These are phyloP conservation scores for Drosophila kurseongensis DNA, from an alignment of 1,140 invertebrate genomes.

Conservation along the genomic window DNA sequence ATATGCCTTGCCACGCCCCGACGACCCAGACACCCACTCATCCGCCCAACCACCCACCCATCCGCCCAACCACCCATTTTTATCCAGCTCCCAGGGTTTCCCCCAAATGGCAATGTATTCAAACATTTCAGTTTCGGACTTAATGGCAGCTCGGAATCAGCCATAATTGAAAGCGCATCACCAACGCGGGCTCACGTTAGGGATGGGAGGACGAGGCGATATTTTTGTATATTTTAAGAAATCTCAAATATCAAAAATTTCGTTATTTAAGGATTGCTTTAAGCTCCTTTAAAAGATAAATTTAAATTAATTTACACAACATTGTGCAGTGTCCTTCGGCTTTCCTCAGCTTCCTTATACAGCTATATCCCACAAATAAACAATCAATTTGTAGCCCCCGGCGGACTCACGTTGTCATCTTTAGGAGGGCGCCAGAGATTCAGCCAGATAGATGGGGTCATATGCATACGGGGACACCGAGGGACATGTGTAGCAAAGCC, in stretches of 20 bases:
- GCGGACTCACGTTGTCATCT: constrained; percentile 26
- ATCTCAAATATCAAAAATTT: no score
- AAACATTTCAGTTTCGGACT: constrained; percentile 80
- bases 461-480: constrained; percentile 31
- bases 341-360: constrained; percentile 6
- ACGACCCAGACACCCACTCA: neutral
- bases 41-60: neutral
- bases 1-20: constrained; percentile 68
- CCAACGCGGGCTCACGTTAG: constrained; percentile 7
- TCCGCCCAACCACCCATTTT: neutral
- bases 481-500: constrained; percentile 67
- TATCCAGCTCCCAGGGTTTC: neutral
- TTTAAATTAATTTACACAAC: no score
- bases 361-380: constrained; percentile 25
- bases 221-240: neutral
- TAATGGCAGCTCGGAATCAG: constrained; percentile 59
- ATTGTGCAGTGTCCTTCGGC: neutral
- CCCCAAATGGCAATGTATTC: constrained; percentile 78
- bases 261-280: no score
- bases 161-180: constrained; percentile 70
- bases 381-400: constrained; percentile 22
- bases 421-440: constrained; percentile 5
- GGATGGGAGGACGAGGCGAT: constrained; percentile 8
- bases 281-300: no score
- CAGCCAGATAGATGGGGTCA: constrained; percentile 10